Evolutionary conservation across 2,113 vertebrate genomes (phyloP), one percentile per base, ranked within the genome.

Genomic region (Capreolus pygargus): DNA sequence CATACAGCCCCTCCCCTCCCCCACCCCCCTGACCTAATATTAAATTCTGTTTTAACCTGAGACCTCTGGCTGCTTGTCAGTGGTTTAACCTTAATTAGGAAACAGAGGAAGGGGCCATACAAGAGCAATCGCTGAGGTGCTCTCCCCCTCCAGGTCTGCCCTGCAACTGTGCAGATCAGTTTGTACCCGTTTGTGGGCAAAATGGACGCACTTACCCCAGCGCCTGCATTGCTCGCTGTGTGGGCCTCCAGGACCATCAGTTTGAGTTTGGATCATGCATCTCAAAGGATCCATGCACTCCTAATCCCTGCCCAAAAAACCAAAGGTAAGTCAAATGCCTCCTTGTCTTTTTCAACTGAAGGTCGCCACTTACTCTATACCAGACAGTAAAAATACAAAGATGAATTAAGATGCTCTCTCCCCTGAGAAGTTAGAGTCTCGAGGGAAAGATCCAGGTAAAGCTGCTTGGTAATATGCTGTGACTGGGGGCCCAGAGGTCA

Each of bases 201-300:
- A 99, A 99, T 1, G 99, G 99, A 25, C 99, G 99, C 87, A 99
- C 99, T 0, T 99, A 99, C 58, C 99, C 99, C 94, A 99, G 99
- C 3, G 99, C 99, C 0, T 99, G 99, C 28, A 99, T 99, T 82
- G 99, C 99, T 60, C 99, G 99, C 93, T 99, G 99, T 33, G 99
- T 99, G 96, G 99, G 99, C 36, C 99, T 99, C 96, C 99, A 99
- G 93, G 99, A 99, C 98, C 99, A 99, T 85, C 99, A 99, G 33
- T 99, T 99, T 98, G 98, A 99, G 92, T 99, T 99, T 90, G 99
- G 99, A 90, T 99, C 99, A 0, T 99, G 99, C 94, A 98, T 99
- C 88, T 99, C 98, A 94, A 99, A 99, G 92, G 99, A 99, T 97
- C 99, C 99, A 11, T 99, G 99, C 94, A 98, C 98, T 79, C 98